Evolutionary conservation across 2,888 invertebrate genomes (phyloP).

Genomic region (Orthosia gracilis): DNA sequence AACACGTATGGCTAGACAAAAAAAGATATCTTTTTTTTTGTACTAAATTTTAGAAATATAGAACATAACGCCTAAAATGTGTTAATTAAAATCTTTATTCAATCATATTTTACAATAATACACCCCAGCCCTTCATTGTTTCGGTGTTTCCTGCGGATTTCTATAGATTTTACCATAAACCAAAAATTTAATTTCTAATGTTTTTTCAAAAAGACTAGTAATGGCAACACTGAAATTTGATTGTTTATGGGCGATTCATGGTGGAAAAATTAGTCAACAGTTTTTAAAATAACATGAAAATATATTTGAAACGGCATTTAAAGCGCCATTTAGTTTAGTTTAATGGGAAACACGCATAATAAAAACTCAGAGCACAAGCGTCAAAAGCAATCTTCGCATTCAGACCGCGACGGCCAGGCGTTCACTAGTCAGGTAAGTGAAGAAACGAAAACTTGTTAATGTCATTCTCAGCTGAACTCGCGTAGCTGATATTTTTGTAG

Average conservation of each 20-base stretch:
- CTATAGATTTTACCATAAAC: slow-evolving; percentile 12
- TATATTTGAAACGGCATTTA: slow-evolving; percentile 62
- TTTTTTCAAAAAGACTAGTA: slow-evolving; percentile 13
- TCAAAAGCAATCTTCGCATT: slow-evolving; percentile 78
- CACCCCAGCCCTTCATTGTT: not conserved
- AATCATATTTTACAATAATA: not conserved
- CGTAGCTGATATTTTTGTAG: slow-evolving; percentile 82
- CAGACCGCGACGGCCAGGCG: slow-evolving; percentile 84
- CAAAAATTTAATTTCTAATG: not conserved
- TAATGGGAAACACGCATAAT: slow-evolving; percentile 89
- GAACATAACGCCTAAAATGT: too few relatives aligned
- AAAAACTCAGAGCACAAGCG: slow-evolving; percentile 79
- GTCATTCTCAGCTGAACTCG: slow-evolving; percentile 90
- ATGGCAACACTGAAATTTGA: slow-evolving; percentile 41
- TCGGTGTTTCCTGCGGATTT: not conserved
- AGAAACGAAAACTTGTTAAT: slow-evolving; percentile 89
- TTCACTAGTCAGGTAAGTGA: slow-evolving; percentile 88
- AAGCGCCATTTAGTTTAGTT: slow-evolving; percentile 71
- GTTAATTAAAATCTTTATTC: not conserved
- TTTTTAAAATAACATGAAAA: slow-evolving; percentile 69
- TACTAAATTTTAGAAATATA: too few relatives aligned
- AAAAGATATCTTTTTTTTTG: too few relatives aligned
- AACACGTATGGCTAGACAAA: too few relatives aligned
- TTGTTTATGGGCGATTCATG: slow-evolving; percentile 77
- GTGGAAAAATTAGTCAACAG: slow-evolving; percentile 74